A percentile compares a stretch with the other conserved stretches of the same genome.
Conservation (phyloP, 2,797 vertebrate species). For the Microtus agrestis region DNA sequence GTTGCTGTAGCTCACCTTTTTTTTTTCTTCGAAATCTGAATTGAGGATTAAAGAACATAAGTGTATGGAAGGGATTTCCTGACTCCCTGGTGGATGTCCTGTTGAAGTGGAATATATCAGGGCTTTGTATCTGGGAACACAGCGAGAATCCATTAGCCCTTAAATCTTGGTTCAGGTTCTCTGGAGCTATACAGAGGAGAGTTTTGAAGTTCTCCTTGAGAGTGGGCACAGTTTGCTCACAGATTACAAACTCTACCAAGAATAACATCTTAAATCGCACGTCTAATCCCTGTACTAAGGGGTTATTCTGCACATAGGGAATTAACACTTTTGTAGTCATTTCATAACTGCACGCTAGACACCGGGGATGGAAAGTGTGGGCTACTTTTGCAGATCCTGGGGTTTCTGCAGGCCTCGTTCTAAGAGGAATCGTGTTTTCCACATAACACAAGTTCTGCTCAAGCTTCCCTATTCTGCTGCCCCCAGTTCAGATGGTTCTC, state of each 20-base stretch:
- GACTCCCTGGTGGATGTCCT: slow-evolving; percentile 69
- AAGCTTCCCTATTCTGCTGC: background rate
- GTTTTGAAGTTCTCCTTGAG: slow-evolving; percentile 70
- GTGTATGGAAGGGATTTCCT: slow-evolving; percentile 80
- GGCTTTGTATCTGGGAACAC: slow-evolving; percentile 66
- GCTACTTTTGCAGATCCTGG: slow-evolving; percentile 40
- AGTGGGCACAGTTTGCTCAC: slow-evolving; percentile 41
- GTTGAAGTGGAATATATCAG: slow-evolving; percentile 79
- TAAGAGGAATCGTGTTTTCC: slow-evolving; percentile 47
- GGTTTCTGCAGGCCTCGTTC: background rate
- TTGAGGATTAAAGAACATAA: slow-evolving; percentile 73
- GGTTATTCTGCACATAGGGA: background rate
- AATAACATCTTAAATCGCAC: slow-evolving; percentile 43
- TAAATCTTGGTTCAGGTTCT: slow-evolving; percentile 72
- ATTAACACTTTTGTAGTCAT: background rate
- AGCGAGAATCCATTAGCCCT: slow-evolving; percentile 65
- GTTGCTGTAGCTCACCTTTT: slow-evolving; percentile 22
- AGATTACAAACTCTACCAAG: slow-evolving; percentile 26
- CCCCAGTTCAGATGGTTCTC: slow-evolving; percentile 68
- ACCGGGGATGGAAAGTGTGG: background rate
- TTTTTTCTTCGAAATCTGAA: slow-evolving; percentile 64
- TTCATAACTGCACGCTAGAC: slow-evolving; percentile 21
- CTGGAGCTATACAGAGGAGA: slow-evolving; percentile 65
- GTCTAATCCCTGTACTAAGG: slow-evolving; percentile 51
- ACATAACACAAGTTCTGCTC: background rate